Conservation (phyloP, 2,888 invertebrate species). For the Ophioninae sp. region DNA sequence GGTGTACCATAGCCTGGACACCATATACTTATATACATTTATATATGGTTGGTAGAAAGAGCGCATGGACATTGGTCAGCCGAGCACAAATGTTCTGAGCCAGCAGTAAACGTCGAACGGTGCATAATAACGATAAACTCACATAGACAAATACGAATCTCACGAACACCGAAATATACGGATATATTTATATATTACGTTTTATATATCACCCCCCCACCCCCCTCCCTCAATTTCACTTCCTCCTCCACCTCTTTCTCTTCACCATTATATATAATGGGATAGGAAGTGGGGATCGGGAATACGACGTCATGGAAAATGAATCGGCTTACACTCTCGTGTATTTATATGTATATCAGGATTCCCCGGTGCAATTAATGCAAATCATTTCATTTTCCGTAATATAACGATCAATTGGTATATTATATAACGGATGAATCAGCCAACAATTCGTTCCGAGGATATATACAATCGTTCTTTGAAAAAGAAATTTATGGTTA, state of each 20-base stretch:
- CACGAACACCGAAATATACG: conserved; percentile 28
- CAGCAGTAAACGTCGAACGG: conserved; percentile 61
- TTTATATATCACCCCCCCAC: background rate
- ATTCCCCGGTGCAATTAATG: no score
- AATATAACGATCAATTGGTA: no score
- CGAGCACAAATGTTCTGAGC: conserved; percentile 53
- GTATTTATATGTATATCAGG: conserved; percentile 5
- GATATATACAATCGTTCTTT: no score
- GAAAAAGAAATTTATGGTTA: no score
- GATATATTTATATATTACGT: conserved; percentile 10
- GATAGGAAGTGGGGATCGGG: background rate
- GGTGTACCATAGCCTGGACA: conserved; percentile 4
- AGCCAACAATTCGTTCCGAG: no score
- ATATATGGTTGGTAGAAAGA: conserved; percentile 32
- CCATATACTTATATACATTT: background rate
- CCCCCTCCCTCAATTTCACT: no score
- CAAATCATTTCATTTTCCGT: no score
- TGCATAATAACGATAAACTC: conserved; percentile 61
- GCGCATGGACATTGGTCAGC: conserved; percentile 47
- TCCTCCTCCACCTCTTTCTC: no score
- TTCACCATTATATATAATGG: background rate
- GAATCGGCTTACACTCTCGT: background rate
- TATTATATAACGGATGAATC: no score
- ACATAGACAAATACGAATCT: conserved; percentile 33
- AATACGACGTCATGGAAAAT: background rate